Percentiles rank a stretch among this genome's conserved stretches.
Conservation (phyloP, 2,113 vertebrate genomes). For the Tetraodon nigroviridis region DNA sequence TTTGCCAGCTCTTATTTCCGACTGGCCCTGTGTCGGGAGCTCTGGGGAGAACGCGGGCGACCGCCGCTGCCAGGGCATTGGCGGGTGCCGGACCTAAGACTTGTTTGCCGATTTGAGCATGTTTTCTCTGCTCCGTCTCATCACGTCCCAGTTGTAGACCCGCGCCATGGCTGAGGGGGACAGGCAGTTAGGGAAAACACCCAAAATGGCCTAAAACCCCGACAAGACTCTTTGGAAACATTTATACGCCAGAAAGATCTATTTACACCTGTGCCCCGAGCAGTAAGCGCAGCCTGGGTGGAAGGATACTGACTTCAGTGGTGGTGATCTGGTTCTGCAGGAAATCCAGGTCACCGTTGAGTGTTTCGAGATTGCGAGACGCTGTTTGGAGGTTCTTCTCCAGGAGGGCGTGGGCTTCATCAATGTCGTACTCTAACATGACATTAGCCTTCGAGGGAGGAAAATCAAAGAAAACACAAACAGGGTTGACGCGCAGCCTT, state of each 20-base stretch:
- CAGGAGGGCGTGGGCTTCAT: slow-evolving; percentile 90
- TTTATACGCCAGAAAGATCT: too few relatives aligned
- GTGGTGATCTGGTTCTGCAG: slow-evolving; percentile 98
- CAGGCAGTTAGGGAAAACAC: slow-evolving; percentile 69
- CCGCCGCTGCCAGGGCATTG: background rate
- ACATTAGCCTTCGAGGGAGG: slow-evolving; percentile 84
- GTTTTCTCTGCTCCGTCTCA: slow-evolving; percentile 95
- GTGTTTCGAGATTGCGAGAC: slow-evolving; percentile 88
- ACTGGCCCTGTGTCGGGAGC: background rate
- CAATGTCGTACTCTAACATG: slow-evolving; percentile 98
- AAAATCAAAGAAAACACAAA: background rate
- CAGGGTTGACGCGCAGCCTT: background rate
- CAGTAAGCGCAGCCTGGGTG: background rate
- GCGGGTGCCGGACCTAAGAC: slow-evolving; percentile 65
- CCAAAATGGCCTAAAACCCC: background rate
- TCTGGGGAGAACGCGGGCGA: slow-evolving; percentile 16
- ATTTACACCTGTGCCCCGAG: background rate
- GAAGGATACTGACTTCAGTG: slow-evolving; percentile 99
- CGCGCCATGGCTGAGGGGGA: slow-evolving; percentile 90
- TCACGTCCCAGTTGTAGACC: slow-evolving; percentile 99
- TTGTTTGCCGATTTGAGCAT: slow-evolving; percentile 85
- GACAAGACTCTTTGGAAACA: too few relatives aligned
- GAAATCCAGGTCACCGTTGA: slow-evolving; percentile 95
- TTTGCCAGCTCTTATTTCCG: slow-evolving; percentile 8
- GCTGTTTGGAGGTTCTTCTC: slow-evolving; percentile 94